Base-by-base conservation (phyloP, 2,888 invertebrate species). In the Cataglyphis albicans region DNA sequence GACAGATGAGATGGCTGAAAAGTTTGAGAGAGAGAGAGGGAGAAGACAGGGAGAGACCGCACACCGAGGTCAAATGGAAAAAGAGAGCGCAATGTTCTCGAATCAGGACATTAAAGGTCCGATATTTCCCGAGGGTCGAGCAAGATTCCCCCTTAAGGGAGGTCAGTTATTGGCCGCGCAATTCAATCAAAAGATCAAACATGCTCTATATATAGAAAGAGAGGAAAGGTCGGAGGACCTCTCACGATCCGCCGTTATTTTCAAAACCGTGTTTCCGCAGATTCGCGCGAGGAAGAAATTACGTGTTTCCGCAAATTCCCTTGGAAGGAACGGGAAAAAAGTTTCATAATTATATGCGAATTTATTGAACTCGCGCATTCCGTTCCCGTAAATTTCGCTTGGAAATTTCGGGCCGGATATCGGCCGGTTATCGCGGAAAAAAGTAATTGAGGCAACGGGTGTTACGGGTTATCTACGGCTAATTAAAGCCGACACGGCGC, bases 111-210 rank as follows among this genome's bases (percentile, higher is more conserved):
- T 89, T 82, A 84, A 87, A 83, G 86, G 87, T 84, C 84, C 85
- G 85, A 89, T 90, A 91, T 91, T 92, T 91, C 92, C 91, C 91
- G 90, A 82, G 86, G 86, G 91, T 75, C 83, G 84, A 81, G 76
- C 84, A 73, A 86, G 87, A 84, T 80, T 1, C 29, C 2, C 89
- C 87, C 89, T 88, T 88, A 91, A 90, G 90, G 91, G 88, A 87
- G 89, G 89, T 88, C 91, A 88, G 91, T 91, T 92, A 91, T 92
- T 91, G 92, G 91, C 87, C 88, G 85, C 87, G 87, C 88, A 91
- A 92, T 92, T 92, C 92, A 91, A 92, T 92, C 91, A 88, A 88
- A 86, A 89, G 90, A 91, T 92, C 92, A 91, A 91, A 91, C 91
- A 89, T 86, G 86, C 32, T 65, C 35, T 48, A 64, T 29, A 64